A percentile compares a stretch with the other conserved stretches of the same genome.
These are phyloP conservation scores for Rhimphoctona megacephalus DNA, from an alignment of 2,888 invertebrate genomes.

Conservation along the genomic window DNA sequence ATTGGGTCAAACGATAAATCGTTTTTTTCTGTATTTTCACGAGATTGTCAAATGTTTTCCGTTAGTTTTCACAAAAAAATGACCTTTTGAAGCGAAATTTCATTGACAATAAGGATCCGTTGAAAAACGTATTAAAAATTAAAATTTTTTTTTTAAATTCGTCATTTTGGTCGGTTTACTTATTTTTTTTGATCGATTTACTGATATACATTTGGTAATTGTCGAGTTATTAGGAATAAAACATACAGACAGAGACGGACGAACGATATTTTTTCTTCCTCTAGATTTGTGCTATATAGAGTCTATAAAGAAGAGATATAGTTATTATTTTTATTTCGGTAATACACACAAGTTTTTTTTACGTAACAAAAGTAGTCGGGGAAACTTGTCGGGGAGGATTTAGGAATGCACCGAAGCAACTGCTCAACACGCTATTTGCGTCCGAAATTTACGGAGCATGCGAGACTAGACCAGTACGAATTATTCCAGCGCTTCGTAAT, in stretches of 20 bases:
- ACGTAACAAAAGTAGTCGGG: slow-evolving; percentile 71
- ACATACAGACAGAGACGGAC: background rate
- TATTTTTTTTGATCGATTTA: background rate
- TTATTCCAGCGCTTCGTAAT: slow-evolving; percentile 75
- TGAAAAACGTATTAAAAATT: background rate
- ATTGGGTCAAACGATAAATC: background rate
- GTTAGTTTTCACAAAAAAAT: no score
- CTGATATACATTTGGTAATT: background rate
- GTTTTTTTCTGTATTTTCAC: background rate
- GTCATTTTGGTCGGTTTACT: background rate
- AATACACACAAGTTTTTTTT: slow-evolving; percentile 54
- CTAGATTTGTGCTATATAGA: background rate
- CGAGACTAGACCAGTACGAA: slow-evolving; percentile 58
- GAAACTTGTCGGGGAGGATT: slow-evolving; percentile 71
- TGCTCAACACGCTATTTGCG: slow-evolving; percentile 70
- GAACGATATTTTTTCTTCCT: background rate
- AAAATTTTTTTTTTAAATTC: no score
- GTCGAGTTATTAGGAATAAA: background rate
- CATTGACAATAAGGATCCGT: background rate
- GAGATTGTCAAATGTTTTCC: background rate
- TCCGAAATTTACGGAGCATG: slow-evolving; percentile 79
- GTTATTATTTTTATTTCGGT: background rate
- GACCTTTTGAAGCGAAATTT: background rate
- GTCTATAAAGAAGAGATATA: background rate
- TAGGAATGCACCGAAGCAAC: slow-evolving; percentile 70